Evolutionary conservation across 2,113 vertebrate genomes (phyloP), one percentile per base, ranked within the genome.

Genomic region (Tetrao urogallus): DNA sequence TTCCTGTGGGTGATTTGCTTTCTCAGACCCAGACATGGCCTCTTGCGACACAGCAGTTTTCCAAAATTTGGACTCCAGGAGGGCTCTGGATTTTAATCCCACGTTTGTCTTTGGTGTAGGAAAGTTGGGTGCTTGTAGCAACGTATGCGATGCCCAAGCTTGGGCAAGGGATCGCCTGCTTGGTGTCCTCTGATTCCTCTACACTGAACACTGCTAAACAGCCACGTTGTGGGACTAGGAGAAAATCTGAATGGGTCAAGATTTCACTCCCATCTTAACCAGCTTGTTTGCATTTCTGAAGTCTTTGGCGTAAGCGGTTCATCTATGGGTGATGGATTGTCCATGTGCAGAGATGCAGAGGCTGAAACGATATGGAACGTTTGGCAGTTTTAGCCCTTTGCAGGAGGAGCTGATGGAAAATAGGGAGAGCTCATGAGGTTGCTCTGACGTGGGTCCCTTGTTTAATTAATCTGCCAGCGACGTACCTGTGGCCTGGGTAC

Each of bases 371-470:
- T 75, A 28, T 1, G 2, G 32, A 21, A 72, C 22, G 25, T 4
- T 58, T 89, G 34, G 14, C 47, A 89, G 6, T 7, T 17, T 71
- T 38, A 77, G n/a, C 10, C n/a, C 47, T 52, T 5, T 1, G 56
- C 7, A 64, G 38, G 19, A 75, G 74, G 48, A 93, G 9, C 15
- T 7, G 6, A 0, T 81, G 52, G 57, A 86, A 91, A 89, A 72
- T 0, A 27, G 21, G n/a, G 52, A 74, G 38, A 58, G 11, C 21
- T 88, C 30, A 42, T 19, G 14, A 1, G 0, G 12, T 54, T 0
- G 0, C 57, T 89, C 56, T 6, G 5, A 2, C 70, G 17, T n/a
- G 28, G 15, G 6, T 1, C 1, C 43, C 10, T 11, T 3, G 21
- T 3, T 74, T 77, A 34, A 40, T 79, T 76, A 50, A 52, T 52